A percentile compares a stretch with the other conserved stretches of the same genome.
phyloP scores from a whole-genome alignment of 2,888 invertebrate genomes.

The Pristionchus maxplancki region DNA sequence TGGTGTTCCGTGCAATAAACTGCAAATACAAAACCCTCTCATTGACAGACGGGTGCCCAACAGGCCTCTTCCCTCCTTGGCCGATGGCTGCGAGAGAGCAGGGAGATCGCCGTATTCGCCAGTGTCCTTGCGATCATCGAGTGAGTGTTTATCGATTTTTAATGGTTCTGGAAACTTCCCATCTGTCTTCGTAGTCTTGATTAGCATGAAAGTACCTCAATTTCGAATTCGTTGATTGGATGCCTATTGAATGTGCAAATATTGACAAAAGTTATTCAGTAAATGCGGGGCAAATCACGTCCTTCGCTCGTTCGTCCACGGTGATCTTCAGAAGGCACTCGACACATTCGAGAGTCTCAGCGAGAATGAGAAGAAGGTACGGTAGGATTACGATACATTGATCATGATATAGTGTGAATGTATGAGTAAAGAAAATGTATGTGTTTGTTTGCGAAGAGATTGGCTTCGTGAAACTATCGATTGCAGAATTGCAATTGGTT shows the following conservation, averaged over 20 bases:
- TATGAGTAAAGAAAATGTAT: not conserved
- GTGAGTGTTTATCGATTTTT: conserved; percentile 1
- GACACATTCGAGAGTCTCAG: conserved; percentile 40
- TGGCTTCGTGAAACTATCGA: not conserved
- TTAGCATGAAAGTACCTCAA: too few species aligned
- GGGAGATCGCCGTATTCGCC: not conserved
- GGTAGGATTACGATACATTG: too few species aligned
- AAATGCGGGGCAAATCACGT: conserved; percentile 30
- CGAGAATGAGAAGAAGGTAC: conserved; percentile 44
- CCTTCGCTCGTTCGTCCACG: conserved; percentile 29
- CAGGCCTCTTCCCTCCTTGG: not conserved
- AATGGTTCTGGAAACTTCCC: not conserved
- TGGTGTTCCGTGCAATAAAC: too few species aligned
- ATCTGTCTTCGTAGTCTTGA: too few species aligned
- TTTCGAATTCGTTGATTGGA: too few species aligned
- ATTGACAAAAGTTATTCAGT: not conserved
- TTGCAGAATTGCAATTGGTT: too few species aligned
- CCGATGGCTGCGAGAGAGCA: conserved; percentile 16
- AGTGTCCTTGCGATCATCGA: conserved; percentile 25
- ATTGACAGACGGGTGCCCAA: not conserved
- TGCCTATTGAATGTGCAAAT: too few species aligned
- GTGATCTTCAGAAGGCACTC: conserved; percentile 45
- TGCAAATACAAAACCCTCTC: not conserved
- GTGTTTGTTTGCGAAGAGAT: not conserved
- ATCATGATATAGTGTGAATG: too few species aligned